Evolutionary conservation across 2,888 invertebrate genomes (phyloP).

Genomic region (Hyppa rectilinea): DNA sequence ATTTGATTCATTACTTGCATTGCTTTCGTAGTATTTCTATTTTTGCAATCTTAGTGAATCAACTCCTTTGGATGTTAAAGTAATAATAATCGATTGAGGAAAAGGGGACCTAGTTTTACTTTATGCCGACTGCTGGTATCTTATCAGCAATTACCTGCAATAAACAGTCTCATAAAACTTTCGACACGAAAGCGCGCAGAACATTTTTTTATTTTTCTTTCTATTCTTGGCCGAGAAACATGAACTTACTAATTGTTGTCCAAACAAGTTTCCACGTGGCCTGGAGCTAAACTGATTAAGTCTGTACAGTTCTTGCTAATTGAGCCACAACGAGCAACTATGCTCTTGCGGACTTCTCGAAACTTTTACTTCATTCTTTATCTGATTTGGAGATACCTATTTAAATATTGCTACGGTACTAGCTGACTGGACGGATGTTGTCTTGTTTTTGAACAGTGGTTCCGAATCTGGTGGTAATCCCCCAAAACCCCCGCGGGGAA

Average conservation of each 20-base stretch:
- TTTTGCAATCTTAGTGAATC: conserved; percentile 32
- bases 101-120: conserved; percentile 6
- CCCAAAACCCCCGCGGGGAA: no score
- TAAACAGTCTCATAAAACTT: background rate
- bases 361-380: conserved; percentile 40
- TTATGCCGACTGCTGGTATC: background rate
- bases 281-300: conserved; percentile 16
- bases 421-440: no score
- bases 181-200: background rate
- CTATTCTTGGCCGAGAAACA: background rate
- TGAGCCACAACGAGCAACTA: conserved; percentile 43
- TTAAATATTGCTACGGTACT: background rate
- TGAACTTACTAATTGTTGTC: conserved; percentile 33
- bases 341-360: background rate
- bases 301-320: conserved; percentile 31
- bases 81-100: conserved; percentile 33
- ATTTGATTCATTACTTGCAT: conserved; percentile 55
- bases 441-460: no score
- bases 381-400: conserved; percentile 10
- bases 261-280: conserved; percentile 30
- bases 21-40: conserved; percentile 54
- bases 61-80: background rate
- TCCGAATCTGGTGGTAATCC: no score
- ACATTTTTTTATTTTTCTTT: no score
- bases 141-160: background rate